phyloP scores from a whole-genome alignment of 1,140 invertebrate genomes.

The Trichomalopsis sarcophagae region DNA sequence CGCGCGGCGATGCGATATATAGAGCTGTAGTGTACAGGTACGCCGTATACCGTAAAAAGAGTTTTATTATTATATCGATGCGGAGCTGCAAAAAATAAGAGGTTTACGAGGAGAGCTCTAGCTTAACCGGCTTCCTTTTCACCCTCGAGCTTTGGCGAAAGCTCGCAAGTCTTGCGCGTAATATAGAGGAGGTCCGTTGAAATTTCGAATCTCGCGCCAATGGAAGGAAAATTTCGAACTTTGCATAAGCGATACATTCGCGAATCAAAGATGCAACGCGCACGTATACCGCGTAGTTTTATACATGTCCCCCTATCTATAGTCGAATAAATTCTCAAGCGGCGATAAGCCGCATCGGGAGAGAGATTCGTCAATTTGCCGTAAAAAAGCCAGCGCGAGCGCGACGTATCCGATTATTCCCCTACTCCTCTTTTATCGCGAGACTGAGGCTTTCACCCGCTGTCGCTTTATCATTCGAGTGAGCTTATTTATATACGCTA shows the following conservation, averaged over 20 bases:
- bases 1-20: not conserved
- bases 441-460: not conserved
- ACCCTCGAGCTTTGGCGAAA: too few relatives aligned
- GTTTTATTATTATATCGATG: too few relatives aligned
- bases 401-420: not conserved
- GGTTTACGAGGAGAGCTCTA: too few relatives aligned
- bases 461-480: not conserved
- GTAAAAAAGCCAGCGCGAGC: not conserved
- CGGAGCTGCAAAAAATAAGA: too few relatives aligned
- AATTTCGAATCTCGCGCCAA: too few relatives aligned
- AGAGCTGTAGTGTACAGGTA: not conserved
- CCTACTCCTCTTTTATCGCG: not conserved
- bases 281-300: not conserved
- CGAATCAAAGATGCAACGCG: too few relatives aligned
- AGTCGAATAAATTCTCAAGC: not conserved
- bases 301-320: not conserved
- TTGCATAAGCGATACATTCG: too few relatives aligned
- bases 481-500: not conserved
- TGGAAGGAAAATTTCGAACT: too few relatives aligned
- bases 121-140: too few relatives aligned
- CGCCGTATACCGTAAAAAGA: too few relatives aligned
- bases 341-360: not conserved
- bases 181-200: too few relatives aligned
- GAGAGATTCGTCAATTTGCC: not conserved
- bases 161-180: too few relatives aligned